These are phyloP conservation scores for Alosa alosa DNA, from an alignment of 2,113 vertebrate genomes.

Conservation along the genomic window DNA sequence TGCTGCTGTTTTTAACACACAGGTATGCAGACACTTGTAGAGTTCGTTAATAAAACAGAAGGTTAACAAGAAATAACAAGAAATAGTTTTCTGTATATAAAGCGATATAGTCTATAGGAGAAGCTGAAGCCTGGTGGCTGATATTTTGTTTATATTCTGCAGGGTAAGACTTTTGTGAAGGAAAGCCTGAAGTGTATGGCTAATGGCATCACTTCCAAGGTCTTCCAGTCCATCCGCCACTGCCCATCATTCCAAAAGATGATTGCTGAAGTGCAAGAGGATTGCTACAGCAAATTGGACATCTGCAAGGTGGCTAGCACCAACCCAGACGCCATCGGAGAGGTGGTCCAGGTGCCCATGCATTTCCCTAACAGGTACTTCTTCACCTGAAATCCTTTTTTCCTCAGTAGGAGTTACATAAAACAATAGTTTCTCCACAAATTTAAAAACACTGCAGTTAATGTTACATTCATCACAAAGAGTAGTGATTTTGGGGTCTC, in stretches of 20 bases:
- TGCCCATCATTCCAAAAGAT: slow-evolving; percentile 93
- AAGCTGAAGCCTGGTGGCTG: background rate
- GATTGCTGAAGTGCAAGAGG: slow-evolving; percentile 93
- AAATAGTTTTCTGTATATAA: background rate
- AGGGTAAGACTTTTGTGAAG: slow-evolving; percentile 97
- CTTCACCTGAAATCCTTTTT: background rate
- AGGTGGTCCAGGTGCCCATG: slow-evolving; percentile 86
- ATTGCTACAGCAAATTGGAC: slow-evolving; percentile 88
- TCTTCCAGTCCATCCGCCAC: slow-evolving; percentile 88
- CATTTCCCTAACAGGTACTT: slow-evolving; percentile 90
- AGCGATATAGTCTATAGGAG: background rate
- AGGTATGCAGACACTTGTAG: slow-evolving; percentile 68
- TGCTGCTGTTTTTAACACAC: slow-evolving; percentile 91
- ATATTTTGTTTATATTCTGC: slow-evolving; percentile 1
- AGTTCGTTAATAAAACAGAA: background rate
- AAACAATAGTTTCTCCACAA: background rate
- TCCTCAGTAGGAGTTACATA: background rate
- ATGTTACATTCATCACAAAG: no score
- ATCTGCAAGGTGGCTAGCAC: slow-evolving; percentile 82
- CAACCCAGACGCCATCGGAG: slow-evolving; percentile 87
- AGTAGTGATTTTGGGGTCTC: background rate
- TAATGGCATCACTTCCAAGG: slow-evolving; percentile 81
- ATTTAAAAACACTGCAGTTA: background rate
- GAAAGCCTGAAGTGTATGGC: slow-evolving; percentile 93
- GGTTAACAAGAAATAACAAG: background rate